Evolutionary conservation across 2,113 vertebrate genomes (phyloP).

Genomic region (Carassius auratus): DNA sequence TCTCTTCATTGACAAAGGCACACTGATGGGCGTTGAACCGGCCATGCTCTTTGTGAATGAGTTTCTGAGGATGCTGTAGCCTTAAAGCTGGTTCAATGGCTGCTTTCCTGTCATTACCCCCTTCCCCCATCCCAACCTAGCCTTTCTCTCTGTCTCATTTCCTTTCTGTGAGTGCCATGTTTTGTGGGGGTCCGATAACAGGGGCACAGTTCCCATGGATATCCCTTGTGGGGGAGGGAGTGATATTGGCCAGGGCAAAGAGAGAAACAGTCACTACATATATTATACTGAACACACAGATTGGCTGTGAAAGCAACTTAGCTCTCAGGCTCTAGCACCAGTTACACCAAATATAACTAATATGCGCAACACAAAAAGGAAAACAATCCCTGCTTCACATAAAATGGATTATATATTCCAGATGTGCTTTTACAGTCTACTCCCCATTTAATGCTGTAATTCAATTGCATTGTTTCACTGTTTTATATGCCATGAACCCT

Average conservation of each 20-base stretch:
- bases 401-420: slow-evolving; percentile 12
- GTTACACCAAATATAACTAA: background rate
- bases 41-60: slow-evolving; percentile 45
- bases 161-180: slow-evolving; percentile 50
- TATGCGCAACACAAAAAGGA: slow-evolving; percentile 3
- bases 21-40: slow-evolving; percentile 29
- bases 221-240: slow-evolving; percentile 66
- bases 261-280: slow-evolving; percentile 63
- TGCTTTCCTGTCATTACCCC: slow-evolving; percentile 53
- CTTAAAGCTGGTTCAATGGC: slow-evolving; percentile 48
- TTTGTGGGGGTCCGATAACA: slow-evolving; percentile 61
- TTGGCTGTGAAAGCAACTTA: slow-evolving; percentile 44
- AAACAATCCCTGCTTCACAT: slow-evolving; percentile 3
- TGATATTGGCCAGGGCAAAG: slow-evolving; percentile 74
- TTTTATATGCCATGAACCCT: background rate
- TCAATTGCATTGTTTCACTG: background rate
- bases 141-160: slow-evolving; percentile 39
- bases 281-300: slow-evolving; percentile 68
- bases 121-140: slow-evolving; percentile 51
- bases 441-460: background rate
- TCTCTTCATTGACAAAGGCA: slow-evolving; percentile 25
- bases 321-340: background rate
- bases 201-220: slow-evolving; percentile 72
- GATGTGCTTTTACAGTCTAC: slow-evolving; percentile 2
- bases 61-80: slow-evolving; percentile 39